phyloP scores from a whole-genome alignment of 92 coral and sea anemone genomes.

The Heliopora coerulea region DNA sequence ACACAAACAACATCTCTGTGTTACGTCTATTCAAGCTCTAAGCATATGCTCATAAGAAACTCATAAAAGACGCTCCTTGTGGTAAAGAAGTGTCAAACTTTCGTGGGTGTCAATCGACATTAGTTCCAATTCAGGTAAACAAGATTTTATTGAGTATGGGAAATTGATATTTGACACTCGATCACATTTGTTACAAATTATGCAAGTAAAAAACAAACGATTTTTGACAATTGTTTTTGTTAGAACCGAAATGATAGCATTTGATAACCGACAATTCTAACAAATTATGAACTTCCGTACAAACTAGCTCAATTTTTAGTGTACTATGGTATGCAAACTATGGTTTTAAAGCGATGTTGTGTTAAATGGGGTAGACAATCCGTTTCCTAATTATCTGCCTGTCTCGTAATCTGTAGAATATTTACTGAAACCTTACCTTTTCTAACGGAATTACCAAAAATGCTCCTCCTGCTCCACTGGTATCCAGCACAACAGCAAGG shows the following conservation, averaged over 20 bases:
- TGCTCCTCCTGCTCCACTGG: constrained; percentile 83
- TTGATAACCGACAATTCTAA: neutral
- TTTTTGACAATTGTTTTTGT: neutral
- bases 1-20: too few species aligned
- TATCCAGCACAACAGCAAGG: constrained; percentile 91
- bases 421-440: constrained; percentile 51
- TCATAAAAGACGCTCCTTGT: too few species aligned
- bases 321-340: too few species aligned
- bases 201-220: neutral
- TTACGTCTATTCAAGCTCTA: too few species aligned
- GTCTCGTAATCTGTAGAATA: neutral
- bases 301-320: neutral
- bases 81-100: too few species aligned
- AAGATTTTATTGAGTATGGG: neutral
- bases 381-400: too few species aligned
- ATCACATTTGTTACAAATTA: neutral
- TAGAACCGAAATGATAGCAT: neutral
- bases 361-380: too few species aligned
- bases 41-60: neutral
- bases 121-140: constrained; percentile 4
- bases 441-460: constrained; percentile 84
- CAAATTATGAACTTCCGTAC: neutral
- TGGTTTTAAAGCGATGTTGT: too few species aligned
- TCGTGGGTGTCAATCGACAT: constrained; percentile 11
- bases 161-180: neutral